Conservation (phyloP, 2,888 invertebrate species). For the Pilophorus perplexus region DNA sequence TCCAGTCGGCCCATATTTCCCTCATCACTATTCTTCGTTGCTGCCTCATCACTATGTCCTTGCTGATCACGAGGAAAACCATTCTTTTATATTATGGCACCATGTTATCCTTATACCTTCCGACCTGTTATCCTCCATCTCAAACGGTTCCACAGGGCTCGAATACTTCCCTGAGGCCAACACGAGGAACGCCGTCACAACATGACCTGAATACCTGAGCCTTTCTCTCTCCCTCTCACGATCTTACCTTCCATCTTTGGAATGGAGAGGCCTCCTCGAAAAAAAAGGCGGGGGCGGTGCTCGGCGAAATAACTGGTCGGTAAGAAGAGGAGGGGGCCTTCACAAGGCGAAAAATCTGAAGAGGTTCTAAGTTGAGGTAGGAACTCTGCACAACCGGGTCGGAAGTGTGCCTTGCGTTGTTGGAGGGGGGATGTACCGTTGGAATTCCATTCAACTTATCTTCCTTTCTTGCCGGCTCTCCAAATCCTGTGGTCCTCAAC, state of each 20-base stretch:
- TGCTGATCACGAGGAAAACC: no score
- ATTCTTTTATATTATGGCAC: no score
- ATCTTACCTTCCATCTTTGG: no score
- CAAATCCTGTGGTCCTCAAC: no score
- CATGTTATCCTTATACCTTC: no score
- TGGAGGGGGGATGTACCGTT: slow-evolving; percentile 12
- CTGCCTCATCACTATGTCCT: no score
- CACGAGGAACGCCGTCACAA: slow-evolving; percentile 19
- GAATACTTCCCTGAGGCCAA: no score
- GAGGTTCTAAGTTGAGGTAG: slow-evolving; percentile 14
- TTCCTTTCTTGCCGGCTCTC: slow-evolving; percentile 8
- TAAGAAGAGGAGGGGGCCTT: no score
- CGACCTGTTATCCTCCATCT: no score
- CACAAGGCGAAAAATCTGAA: background rate
- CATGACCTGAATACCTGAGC: slow-evolving; percentile 26
- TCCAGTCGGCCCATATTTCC: no score
- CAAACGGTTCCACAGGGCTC: no score
- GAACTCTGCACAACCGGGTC: background rate
- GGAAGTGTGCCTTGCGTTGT: slow-evolving; percentile 5
- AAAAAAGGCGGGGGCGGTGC: slow-evolving; percentile 8
- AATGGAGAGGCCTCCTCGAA: background rate
- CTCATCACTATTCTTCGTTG: no score
- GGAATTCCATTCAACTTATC: slow-evolving; percentile 27
- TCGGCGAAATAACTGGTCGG: slow-evolving; percentile 30
- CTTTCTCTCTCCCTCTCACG: background rate